Evolutionary conservation across 2,888 invertebrate genomes (phyloP).

Genomic region (Prenolepis imparis): DNA sequence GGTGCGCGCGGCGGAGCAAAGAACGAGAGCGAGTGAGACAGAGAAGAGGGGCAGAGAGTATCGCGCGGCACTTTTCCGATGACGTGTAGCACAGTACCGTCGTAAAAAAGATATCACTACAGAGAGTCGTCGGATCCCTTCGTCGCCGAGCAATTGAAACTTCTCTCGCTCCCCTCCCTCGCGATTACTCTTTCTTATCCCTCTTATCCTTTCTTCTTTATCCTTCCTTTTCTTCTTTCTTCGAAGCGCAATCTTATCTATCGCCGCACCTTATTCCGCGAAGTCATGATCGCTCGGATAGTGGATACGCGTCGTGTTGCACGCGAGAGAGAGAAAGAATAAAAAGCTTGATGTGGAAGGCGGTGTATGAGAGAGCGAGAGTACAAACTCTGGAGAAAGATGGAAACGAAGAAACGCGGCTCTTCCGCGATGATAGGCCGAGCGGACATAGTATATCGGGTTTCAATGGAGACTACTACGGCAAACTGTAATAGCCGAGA

Average conservation of each 20-base stretch:
- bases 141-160: conserved; percentile 70
- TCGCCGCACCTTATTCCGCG: conserved; percentile 22
- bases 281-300: conserved; percentile 34
- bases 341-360: conserved; percentile 49
- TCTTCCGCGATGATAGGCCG: conserved; percentile 39
- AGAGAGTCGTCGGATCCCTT: conserved; percentile 51
- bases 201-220: not conserved
- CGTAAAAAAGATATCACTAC: conserved; percentile 72
- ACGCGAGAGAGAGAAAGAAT: not conserved
- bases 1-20: not conserved
- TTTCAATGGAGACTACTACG: conserved; percentile 36
- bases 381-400: conserved; percentile 5
- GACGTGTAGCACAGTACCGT: conserved; percentile 19
- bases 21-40: not conserved
- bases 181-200: conserved; percentile 16
- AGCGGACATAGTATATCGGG: conserved; percentile 42
- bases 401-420: conserved; percentile 16
- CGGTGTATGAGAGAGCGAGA: conserved; percentile 34
- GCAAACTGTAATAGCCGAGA: conserved; percentile 66
- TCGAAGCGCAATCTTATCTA: conserved; percentile 17
- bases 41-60: not conserved
- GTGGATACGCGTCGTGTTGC: conserved; percentile 55
- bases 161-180: conserved; percentile 18
- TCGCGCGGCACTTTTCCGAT: conserved; percentile 33
- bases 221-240: not conserved